Conservation (phyloP, 2,113 vertebrate species). For the Chaetodon trifascialis region DNA sequence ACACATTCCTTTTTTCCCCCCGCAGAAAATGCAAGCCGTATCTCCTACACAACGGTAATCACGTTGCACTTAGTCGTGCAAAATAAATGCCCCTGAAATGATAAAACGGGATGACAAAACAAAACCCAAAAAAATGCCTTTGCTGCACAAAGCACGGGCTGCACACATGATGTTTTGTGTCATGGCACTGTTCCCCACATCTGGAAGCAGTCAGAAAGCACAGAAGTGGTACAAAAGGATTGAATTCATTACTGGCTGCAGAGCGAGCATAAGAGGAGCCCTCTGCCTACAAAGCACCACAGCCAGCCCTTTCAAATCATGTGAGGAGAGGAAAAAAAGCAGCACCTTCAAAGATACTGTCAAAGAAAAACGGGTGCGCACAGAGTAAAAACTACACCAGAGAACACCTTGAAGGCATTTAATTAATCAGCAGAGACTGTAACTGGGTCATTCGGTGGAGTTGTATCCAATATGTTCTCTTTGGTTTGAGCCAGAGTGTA, state of each 20-base stretch:
- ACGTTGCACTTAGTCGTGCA: slow-evolving; percentile 32
- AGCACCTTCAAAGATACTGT: slow-evolving; percentile 45
- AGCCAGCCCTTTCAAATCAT: slow-evolving; percentile 46
- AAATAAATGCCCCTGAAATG: slow-evolving; percentile 29
- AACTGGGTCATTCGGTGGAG: slow-evolving; percentile 31
- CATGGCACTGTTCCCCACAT: slow-evolving; percentile 63
- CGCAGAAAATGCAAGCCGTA: slow-evolving; percentile 13
- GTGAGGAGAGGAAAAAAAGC: slow-evolving; percentile 3
- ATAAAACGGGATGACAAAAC: slow-evolving; percentile 29
- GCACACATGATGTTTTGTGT: slow-evolving; percentile 43
- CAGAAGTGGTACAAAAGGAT: slow-evolving; percentile 49
- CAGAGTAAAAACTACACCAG: slow-evolving; percentile 16
- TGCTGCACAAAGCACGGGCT: slow-evolving; percentile 24
- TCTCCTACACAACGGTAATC: slow-evolving; percentile 19
- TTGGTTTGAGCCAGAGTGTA: slow-evolving; percentile 1
- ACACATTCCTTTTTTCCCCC: slow-evolving; percentile 23
- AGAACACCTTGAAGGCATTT: slow-evolving; percentile 22
- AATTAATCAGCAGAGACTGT: slow-evolving; percentile 7
- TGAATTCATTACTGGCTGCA: slow-evolving; percentile 63
- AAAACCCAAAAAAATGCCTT: background rate
- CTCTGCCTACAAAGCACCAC: slow-evolving; percentile 47
- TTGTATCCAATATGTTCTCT: background rate
- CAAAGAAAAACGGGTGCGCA: slow-evolving; percentile 43
- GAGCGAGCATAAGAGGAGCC: slow-evolving; percentile 50
- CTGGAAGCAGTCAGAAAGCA: slow-evolving; percentile 70